These are phyloP conservation scores for Nysson spinosus DNA, from an alignment of 2,888 invertebrate genomes.

Conservation along the genomic window DNA sequence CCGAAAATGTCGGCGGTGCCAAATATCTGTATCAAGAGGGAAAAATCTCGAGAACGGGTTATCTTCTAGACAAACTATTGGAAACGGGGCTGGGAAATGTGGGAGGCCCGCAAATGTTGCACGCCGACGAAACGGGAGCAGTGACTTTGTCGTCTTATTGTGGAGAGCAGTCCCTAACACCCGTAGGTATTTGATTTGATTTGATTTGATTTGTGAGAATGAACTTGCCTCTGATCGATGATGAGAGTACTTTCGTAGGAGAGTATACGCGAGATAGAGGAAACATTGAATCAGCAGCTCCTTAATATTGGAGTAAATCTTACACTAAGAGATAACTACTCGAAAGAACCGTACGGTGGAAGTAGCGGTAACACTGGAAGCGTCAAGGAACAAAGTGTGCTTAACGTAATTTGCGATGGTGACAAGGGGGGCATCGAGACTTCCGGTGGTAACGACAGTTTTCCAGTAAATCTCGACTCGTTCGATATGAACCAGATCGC, in stretches of 20 bases:
- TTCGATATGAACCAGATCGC: slow-evolving; percentile 71
- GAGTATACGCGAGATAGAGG: slow-evolving; percentile 75
- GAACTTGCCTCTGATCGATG: not conserved
- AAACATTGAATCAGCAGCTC: slow-evolving; percentile 75
- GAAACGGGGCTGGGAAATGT: slow-evolving; percentile 57
- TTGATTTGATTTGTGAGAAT: not conserved
- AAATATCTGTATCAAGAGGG: too few relatives aligned
- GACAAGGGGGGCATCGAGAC: slow-evolving; percentile 60
- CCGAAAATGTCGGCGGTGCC: too few relatives aligned
- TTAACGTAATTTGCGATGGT: slow-evolving; percentile 70
- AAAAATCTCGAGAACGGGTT: too few relatives aligned
- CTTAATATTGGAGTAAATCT: slow-evolving; percentile 71
- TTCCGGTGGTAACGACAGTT: slow-evolving; percentile 51
- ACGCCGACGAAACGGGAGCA: slow-evolving; percentile 74
- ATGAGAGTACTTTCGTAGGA: slow-evolving; percentile 63
- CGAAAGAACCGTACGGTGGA: slow-evolving; percentile 1
- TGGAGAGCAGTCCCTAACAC: slow-evolving; percentile 72
- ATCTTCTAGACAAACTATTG: slow-evolving; percentile 60
- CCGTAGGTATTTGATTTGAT: slow-evolving; percentile 58
- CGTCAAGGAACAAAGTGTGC: slow-evolving; percentile 41
- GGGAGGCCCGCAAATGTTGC: slow-evolving; percentile 70
- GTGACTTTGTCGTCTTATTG: slow-evolving; percentile 73
- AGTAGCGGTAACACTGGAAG: too few relatives aligned
- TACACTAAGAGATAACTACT: slow-evolving; percentile 7
- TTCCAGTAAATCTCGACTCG: too few relatives aligned